Percentiles rank a stretch among this genome's conserved stretches.
Evolutionary conservation across 2,113 vertebrate species (phyloP).

Genomic region (Notarius lentiginosus): DNA sequence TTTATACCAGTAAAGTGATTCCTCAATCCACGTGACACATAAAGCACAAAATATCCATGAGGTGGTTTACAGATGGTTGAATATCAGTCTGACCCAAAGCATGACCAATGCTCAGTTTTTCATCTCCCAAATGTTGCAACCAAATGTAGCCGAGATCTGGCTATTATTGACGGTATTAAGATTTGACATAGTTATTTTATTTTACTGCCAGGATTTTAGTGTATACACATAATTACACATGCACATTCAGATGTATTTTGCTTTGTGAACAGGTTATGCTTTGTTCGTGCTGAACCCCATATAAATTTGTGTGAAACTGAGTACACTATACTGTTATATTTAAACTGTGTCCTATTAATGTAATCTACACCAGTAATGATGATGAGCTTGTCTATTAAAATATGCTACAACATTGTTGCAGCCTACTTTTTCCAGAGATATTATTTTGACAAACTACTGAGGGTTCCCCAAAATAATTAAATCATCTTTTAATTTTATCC

Average conservation of each 20-base stretch:
- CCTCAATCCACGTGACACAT: background rate
- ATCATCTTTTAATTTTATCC: no score
- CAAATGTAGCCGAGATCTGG: background rate
- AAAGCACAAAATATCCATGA: background rate
- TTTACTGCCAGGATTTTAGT: background rate
- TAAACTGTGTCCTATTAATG: background rate
- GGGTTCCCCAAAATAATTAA: no score
- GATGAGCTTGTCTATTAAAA: no score
- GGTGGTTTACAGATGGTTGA: no score
- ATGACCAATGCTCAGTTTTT: background rate
- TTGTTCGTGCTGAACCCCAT: background rate
- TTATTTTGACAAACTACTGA: no score
- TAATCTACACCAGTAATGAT: no score
- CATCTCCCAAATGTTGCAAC: no score
- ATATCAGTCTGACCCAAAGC: background rate
- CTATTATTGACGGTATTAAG: background rate
- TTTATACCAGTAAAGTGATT: background rate
- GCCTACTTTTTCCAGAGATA: background rate
- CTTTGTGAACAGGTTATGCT: background rate
- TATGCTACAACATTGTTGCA: background rate
- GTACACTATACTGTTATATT: background rate
- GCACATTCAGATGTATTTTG: background rate
- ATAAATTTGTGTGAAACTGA: no score
- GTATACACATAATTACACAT: background rate
- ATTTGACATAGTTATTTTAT: background rate